phyloP scores from a whole-genome alignment of 1,140 invertebrate species.

The Cheumatopsyche charites region DNA sequence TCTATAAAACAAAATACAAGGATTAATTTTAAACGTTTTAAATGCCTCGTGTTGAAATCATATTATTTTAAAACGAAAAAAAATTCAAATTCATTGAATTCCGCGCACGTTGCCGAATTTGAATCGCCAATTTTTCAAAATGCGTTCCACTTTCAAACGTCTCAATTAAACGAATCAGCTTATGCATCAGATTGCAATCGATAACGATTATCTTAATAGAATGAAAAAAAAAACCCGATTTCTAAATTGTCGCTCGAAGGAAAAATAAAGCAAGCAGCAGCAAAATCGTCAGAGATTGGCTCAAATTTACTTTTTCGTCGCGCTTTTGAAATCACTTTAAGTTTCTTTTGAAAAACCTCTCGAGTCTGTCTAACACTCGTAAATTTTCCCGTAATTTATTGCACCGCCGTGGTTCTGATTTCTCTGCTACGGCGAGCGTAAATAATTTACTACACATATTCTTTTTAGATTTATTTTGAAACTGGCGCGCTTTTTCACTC shows the following conservation, averaged over 20 bases:
- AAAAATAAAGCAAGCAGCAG: no score
- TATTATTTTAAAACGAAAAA: no score
- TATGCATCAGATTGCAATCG: neutral
- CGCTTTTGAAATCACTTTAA: conserved; percentile 37
- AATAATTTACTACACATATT: conserved; percentile 49
- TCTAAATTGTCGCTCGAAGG: no score
- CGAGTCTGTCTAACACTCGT: conserved; percentile 44
- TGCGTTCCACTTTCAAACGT: neutral
- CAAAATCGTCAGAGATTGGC: neutral
- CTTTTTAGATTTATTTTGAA: conserved; percentile 46
- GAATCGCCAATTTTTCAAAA: conserved; percentile 7
- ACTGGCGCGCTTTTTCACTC: conserved; percentile 29
- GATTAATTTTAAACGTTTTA: conserved; percentile 1
- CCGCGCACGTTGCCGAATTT: no score
- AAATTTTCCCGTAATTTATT: conserved; percentile 48
- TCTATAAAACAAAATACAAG: neutral
- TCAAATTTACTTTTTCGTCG: conserved; percentile 18
- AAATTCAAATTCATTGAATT: no score
- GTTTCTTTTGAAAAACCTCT: conserved; percentile 34
- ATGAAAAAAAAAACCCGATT: no score
- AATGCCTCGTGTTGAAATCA: no score
- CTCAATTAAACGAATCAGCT: neutral
- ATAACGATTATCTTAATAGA: no score
- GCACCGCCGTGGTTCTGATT: conserved; percentile 44
- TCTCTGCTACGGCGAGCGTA: conserved; percentile 43